Percentiles rank a stretch among this genome's conserved stretches.
Evolutionary conservation across 2,797 vertebrate genomes (phyloP).

Genomic region (Pseudomugil tenellus): DNA sequence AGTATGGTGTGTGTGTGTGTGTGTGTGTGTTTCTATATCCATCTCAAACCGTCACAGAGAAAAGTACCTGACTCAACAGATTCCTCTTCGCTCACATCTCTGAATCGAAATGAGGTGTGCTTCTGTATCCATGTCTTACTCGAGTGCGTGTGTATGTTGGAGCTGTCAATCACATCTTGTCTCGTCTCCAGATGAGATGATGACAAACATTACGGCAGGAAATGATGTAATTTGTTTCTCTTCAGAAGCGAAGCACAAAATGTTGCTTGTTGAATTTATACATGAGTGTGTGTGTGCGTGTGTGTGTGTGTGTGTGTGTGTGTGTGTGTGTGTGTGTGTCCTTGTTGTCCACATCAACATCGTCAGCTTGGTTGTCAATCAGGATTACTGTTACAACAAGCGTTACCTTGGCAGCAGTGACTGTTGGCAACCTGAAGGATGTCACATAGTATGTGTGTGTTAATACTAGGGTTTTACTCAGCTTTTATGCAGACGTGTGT

Average conservation of each 20-base stretch:
- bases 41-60: slow-evolving; percentile 15
- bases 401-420: slow-evolving; percentile 48
- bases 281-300: neutral
- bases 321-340: slow-evolving; percentile 3
- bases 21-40: neutral
- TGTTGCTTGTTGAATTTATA: slow-evolving; percentile 8
- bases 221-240: slow-evolving; percentile 44
- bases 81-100: slow-evolving; percentile 46
- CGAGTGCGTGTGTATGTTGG: neutral
- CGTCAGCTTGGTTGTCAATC: slow-evolving; percentile 53
- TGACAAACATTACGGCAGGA: slow-evolving; percentile 39
- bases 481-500: slow-evolving; percentile 23
- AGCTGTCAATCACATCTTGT: slow-evolving; percentile 25
- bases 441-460: slow-evolving; percentile 28
- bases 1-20: slow-evolving; percentile 14
- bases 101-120: slow-evolving; percentile 58
- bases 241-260: neutral
- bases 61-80: slow-evolving; percentile 63
- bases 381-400: slow-evolving; percentile 65
- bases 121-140: slow-evolving; percentile 5
- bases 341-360: slow-evolving; percentile 34
- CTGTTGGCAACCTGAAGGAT: slow-evolving; percentile 34
- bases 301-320: slow-evolving; percentile 10
- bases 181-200: slow-evolving; percentile 30
- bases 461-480: slow-evolving; percentile 14